Percentiles rank a stretch among this genome's conserved stretches.
These are phyloP conservation scores for Philaethria dido DNA, from an alignment of 2,888 invertebrate genomes.

Conservation along the genomic window DNA sequence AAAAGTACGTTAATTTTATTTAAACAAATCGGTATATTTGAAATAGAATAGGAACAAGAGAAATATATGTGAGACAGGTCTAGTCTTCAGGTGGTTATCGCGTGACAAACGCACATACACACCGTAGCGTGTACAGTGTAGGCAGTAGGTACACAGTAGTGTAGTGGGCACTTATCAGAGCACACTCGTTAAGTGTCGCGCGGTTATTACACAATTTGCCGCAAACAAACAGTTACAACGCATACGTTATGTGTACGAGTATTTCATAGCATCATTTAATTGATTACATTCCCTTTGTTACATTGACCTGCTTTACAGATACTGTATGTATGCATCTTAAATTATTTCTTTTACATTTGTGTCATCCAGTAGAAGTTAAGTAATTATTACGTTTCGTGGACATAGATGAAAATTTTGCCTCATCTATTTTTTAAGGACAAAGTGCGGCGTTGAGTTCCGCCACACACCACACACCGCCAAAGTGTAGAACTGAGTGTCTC, in stretches of 20 bases:
- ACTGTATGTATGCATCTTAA: background rate
- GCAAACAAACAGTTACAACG: background rate
- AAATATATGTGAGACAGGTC: background rate
- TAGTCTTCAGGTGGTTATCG: constrained; percentile 7
- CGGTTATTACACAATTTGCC: constrained; percentile 10
- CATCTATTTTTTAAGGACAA: no score
- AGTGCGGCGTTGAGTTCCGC: no score
- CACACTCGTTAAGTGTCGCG: background rate
- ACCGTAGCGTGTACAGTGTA: background rate
- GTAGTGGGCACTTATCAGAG: constrained; percentile 1
- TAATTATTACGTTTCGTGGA: background rate
- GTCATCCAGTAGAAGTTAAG: background rate
- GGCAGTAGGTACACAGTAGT: background rate
- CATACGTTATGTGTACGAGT: background rate
- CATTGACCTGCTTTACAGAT: background rate
- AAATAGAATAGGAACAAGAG: background rate
- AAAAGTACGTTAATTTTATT: no score
- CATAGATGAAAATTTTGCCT: no score
- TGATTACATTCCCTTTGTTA: background rate
- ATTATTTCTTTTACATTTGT: background rate
- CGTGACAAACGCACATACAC: background rate
- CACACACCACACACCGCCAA: no score
- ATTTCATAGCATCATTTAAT: constrained; percentile 1
- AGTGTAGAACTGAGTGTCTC: no score
- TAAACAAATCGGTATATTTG: no score